These are phyloP conservation scores for Dynastes hyllus DNA, from an alignment of 2,888 invertebrate species.

Conservation along the genomic window DNA sequence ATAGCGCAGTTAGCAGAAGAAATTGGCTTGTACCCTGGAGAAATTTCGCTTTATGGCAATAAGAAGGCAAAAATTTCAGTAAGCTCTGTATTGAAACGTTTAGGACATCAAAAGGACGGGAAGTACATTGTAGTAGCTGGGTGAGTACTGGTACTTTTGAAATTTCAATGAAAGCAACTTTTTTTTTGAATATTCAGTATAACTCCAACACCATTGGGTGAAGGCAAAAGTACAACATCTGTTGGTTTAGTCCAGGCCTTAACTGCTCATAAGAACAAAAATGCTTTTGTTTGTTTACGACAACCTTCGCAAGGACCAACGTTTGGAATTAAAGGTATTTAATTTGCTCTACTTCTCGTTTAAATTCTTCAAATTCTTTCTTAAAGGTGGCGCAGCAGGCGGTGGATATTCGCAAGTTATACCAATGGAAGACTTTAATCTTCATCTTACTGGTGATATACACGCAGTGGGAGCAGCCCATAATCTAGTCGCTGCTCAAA, in stretches of 20 bases:
- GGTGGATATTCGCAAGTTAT: slow-evolving; percentile 98
- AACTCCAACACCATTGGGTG: slow-evolving; percentile 98
- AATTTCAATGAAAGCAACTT: not conserved
- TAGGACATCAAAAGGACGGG: slow-evolving; percentile 81
- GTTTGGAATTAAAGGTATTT: slow-evolving; percentile 92
- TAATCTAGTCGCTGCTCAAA: slow-evolving; percentile 97
- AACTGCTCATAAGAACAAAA: slow-evolving; percentile 86
- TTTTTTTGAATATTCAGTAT: slow-evolving; percentile 76
- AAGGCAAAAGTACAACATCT: slow-evolving; percentile 97
- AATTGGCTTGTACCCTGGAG: slow-evolving; percentile 86
- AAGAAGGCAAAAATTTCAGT: slow-evolving; percentile 96
- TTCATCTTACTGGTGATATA: slow-evolving; percentile 98
- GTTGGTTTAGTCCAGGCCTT: slow-evolving; percentile 95
- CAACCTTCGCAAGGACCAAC: slow-evolving; percentile 99
- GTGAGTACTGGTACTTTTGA: slow-evolving; percentile 72
- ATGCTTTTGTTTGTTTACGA: slow-evolving; percentile 94
- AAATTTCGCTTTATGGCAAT: slow-evolving; percentile 92
- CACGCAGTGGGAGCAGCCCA: slow-evolving; percentile 99
- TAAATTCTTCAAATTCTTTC: not conserved
- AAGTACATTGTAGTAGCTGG: slow-evolving; percentile 97
- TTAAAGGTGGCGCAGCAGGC: slow-evolving; percentile 94
- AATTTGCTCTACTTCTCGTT: not conserved
- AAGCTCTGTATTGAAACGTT: slow-evolving; percentile 81
- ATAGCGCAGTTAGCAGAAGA: slow-evolving; percentile 85
- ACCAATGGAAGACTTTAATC: slow-evolving; percentile 99